phyloP scores from a whole-genome alignment of 1,140 invertebrate species.

The Caenorhabditis brenneri region DNA sequence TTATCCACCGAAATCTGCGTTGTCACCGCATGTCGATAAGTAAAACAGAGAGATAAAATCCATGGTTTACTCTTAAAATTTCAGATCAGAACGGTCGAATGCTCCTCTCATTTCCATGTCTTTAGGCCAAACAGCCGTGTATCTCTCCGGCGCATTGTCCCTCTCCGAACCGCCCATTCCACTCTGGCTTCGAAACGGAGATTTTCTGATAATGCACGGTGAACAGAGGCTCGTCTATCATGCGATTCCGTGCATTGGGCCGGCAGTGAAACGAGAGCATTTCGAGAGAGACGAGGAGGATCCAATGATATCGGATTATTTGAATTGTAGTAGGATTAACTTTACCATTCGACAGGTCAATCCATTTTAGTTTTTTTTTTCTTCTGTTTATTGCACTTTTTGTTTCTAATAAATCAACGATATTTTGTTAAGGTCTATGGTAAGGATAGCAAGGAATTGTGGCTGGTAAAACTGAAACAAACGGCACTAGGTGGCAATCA shows the following conservation, averaged over 20 bases:
- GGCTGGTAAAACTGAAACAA: no score
- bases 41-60: no score
- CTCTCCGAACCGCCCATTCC: constrained; percentile 65
- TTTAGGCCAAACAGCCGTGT: constrained; percentile 68
- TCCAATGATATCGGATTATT: constrained; percentile 59
- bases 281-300: constrained; percentile 41
- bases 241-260: constrained; percentile 59
- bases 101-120: constrained; percentile 64
- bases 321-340: constrained; percentile 64
- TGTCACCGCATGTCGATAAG: constrained; percentile 68
- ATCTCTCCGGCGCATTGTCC: constrained; percentile 63
- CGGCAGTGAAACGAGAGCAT: constrained; percentile 2
- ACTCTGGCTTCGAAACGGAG: constrained; percentile 64
- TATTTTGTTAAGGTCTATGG: no score
- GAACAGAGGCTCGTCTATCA: constrained; percentile 66
- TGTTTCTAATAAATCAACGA: no score
- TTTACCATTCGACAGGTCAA: constrained; percentile 69
- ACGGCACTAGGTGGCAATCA: no score
- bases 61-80: no score
- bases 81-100: constrained; percentile 64
- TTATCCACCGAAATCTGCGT: constrained; percentile 63
- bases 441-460: no score
- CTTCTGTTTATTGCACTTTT: not conserved
- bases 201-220: constrained; percentile 67
- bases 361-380: constrained; percentile 37